Conservation (phyloP, 2,888 invertebrate genomes). For the Parasteatoda lunata region DNA sequence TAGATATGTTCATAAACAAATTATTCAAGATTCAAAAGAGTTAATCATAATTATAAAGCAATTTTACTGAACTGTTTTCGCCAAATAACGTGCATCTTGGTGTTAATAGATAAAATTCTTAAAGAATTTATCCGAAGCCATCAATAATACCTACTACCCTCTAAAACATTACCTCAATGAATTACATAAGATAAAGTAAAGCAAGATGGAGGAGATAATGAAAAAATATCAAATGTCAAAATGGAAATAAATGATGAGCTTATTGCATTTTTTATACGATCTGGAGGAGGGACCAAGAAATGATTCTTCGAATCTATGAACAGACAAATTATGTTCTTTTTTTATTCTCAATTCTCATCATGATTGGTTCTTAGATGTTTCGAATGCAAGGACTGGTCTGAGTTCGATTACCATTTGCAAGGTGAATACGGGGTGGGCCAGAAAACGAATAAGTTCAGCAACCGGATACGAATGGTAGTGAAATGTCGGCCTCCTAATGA, state of each 20-base stretch:
- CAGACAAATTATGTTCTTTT: slow-evolving; percentile 60
- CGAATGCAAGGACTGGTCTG: slow-evolving; percentile 42
- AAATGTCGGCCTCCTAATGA: slow-evolving; percentile 59
- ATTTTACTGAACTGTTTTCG: too few species aligned
- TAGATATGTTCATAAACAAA: too few species aligned
- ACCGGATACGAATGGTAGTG: slow-evolving; percentile 58
- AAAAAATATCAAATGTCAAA: slow-evolving; percentile 48
- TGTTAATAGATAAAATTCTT: background rate
- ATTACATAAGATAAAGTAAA: background rate
- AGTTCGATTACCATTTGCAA: slow-evolving; percentile 53
- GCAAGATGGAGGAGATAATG: background rate
- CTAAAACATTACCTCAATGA: slow-evolving; percentile 4
- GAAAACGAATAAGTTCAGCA: slow-evolving; percentile 43
- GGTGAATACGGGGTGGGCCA: slow-evolving; percentile 47
- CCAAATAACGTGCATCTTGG: too few species aligned
- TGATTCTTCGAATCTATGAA: slow-evolving; percentile 59
- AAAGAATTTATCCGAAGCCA: background rate
- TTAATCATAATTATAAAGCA: too few species aligned
- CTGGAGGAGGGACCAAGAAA: slow-evolving; percentile 38
- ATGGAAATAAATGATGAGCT: slow-evolving; percentile 56
- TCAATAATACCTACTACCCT: background rate
- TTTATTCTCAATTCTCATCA: background rate
- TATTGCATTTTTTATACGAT: slow-evolving; percentile 21
- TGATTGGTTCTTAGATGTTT: slow-evolving; percentile 58
- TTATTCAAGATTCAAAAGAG: too few species aligned